A percentile compares a stretch with the other conserved stretches of the same genome.
Evolutionary conservation across 1,140 invertebrate species (phyloP).

Genomic region (Diploscapter pachys): DNA sequence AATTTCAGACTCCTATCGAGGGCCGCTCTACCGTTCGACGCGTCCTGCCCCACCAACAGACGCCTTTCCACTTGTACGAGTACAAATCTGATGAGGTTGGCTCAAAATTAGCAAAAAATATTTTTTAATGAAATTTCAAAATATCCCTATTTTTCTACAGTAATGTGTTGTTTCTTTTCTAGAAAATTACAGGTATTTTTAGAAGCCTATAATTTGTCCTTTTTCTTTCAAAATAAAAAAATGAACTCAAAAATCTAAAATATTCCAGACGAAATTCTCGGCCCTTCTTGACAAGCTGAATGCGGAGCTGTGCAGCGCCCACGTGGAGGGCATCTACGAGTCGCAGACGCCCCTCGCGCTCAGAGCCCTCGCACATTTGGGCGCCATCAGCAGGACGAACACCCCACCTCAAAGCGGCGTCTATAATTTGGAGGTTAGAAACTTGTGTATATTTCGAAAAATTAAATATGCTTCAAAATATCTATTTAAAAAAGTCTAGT

Average conservation of each 20-base stretch:
- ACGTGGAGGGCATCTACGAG: slow-evolving; percentile 97
- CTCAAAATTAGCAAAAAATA: background rate
- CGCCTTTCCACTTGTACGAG: slow-evolving; percentile 80
- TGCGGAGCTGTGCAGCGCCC: slow-evolving; percentile 80
- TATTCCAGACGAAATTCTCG: slow-evolving; percentile 4
- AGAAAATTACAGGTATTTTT: background rate
- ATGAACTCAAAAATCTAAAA: background rate
- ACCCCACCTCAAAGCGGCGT: slow-evolving; percentile 15
- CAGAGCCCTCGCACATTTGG: slow-evolving; percentile 76
- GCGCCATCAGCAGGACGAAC: slow-evolving; percentile 59
- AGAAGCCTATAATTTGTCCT: background rate
- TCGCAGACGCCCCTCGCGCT: slow-evolving; percentile 88
- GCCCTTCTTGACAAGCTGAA: slow-evolving; percentile 58
- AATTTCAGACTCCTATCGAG: slow-evolving; percentile 8
- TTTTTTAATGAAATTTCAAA: background rate
- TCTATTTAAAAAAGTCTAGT: slow-evolving; percentile 75
- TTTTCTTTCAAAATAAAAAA: background rate
- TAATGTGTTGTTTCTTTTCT: background rate
- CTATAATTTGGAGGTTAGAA: slow-evolving; percentile 15
- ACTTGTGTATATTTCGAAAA: slow-evolving; percentile 67
- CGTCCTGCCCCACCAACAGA: slow-evolving; percentile 81
- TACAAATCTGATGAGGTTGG: slow-evolving; percentile 78
- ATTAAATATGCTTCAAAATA: slow-evolving; percentile 63
- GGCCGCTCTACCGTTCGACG: slow-evolving; percentile 2
- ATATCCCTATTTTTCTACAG: background rate